Evolutionary conservation across 1,140 invertebrate genomes (phyloP).

Genomic region (Papilio dardanus): DNA sequence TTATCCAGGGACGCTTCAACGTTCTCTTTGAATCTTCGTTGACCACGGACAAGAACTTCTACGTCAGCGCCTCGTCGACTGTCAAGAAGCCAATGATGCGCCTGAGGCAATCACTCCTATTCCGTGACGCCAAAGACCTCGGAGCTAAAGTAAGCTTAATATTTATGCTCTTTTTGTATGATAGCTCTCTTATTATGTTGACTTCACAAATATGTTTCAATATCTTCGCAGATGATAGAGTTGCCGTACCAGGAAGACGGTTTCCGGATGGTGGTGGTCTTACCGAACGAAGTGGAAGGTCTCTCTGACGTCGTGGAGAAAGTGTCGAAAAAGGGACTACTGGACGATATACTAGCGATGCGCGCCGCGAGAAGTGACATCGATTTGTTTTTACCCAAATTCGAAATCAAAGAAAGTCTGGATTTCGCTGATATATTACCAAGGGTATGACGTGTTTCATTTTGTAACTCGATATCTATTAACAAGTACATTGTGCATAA

Average conservation of each 20-base stretch:
- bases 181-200: no score
- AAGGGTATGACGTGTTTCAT: conserved; percentile 44
- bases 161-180: no score
- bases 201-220: background rate
- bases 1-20: conserved; percentile 54
- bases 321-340: conserved; percentile 46
- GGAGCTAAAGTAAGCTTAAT: conserved; percentile 45
- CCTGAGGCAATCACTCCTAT: conserved; percentile 46
- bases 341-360: conserved; percentile 47
- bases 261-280: conserved; percentile 56
- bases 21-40: conserved; percentile 50
- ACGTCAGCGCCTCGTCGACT: conserved; percentile 34
- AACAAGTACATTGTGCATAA: no score
- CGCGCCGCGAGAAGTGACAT: conserved; percentile 38
- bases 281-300: conserved; percentile 55
- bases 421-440: conserved; percentile 51
- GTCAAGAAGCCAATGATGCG: conserved; percentile 57
- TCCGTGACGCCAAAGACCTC: conserved; percentile 45
- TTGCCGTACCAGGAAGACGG: conserved; percentile 57
- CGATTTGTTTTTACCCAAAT: conserved; percentile 53
- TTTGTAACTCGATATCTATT: no score
- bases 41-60: conserved; percentile 53
- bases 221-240: conserved; percentile 49
- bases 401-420: conserved; percentile 48
- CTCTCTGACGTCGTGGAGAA: conserved; percentile 51